Evolutionary conservation across 2,888 invertebrate genomes (phyloP), one percentile per base, ranked within the genome.

Genomic region (Macrophya annulata): DNA sequence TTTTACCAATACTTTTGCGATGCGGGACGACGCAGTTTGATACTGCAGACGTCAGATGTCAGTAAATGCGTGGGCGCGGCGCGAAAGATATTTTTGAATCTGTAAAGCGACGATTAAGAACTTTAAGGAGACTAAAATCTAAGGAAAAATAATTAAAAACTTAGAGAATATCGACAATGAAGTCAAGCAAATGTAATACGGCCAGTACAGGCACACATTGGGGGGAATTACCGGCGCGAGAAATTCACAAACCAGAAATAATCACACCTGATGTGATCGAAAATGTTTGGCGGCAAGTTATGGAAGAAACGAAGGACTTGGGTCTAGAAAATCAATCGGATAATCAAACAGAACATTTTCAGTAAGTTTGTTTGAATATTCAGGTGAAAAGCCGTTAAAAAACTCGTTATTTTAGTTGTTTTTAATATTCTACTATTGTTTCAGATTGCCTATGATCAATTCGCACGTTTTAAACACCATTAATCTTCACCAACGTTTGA

Each of bases 191-290:
- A 90, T 89, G 84, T 81, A 6, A 84, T 37, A 86, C 86, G 17
- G 76, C 86, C 43, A 84, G 82, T 74, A 48, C 76, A n/a, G 90
- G 90, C 85, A 76, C 84, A 9, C 87, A 91, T 45, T 93, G 93
- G 93, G 93, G 93, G 37, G 93, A 93, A 89, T 89, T 93, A 59
- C 91, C 92, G 9, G 86, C 90, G 3, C 90, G 90, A 84, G 93
- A 93, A 87, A 91, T 90, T 84, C 90, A 92, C 48, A 93, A 93
- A 86, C 93, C 93, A 86, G 93, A 93, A 88, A 90, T 93, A 45
- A 91, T 93, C 76, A 93, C 93, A 1, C 93, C 93, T 21, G 93
- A 93, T 84, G 90, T 93, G 9, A 93, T 93, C 86, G 93, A 93
- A 88, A 93, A 93, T 90, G 89, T 93, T 79, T 93, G 93, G 93